A percentile compares a stretch with the other conserved stretches of the same genome.
phyloP scores from a whole-genome alignment of 2,888 invertebrate genomes.

The Nipponacmea schrenckii region DNA sequence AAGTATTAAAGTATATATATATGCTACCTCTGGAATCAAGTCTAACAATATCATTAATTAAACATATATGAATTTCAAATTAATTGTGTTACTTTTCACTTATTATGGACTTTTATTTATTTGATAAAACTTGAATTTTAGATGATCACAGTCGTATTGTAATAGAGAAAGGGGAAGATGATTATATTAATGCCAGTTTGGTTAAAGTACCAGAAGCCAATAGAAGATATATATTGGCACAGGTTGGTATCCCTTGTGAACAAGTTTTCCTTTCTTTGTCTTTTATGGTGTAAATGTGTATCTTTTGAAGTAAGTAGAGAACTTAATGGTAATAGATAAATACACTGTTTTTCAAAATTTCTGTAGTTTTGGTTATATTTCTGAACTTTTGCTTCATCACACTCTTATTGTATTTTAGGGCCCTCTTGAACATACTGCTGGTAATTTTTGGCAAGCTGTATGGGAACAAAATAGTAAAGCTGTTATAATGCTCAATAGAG shows the following conservation, averaged over 20 bases:
- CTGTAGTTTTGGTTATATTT: no score
- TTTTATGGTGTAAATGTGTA: no score
- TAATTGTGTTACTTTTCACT: neutral
- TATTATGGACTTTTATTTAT: neutral
- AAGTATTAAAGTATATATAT: slow-evolving; percentile 51
- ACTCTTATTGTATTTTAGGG: slow-evolving; percentile 74
- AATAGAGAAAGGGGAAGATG: slow-evolving; percentile 75
- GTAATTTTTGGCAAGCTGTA: slow-evolving; percentile 97
- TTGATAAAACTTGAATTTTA: slow-evolving; percentile 33
- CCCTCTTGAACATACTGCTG: slow-evolving; percentile 85
- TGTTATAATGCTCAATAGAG: slow-evolving; percentile 93
- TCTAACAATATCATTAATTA: slow-evolving; percentile 3
- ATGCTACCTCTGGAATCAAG: neutral
- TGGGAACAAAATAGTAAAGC: slow-evolving; percentile 94
- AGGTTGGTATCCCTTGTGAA: slow-evolving; percentile 49
- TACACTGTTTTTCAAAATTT: no score
- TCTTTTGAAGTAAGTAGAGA: no score
- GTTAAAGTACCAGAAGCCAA: slow-evolving; percentile 85
- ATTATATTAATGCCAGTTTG: slow-evolving; percentile 96
- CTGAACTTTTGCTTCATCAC: no score
- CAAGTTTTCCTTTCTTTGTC: no score
- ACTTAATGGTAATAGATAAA: no score
- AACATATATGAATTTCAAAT: neutral
- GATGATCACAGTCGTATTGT: slow-evolving; percentile 90
- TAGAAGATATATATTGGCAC: slow-evolving; percentile 90